These are phyloP conservation scores for Drosophila bunnanda DNA, from an alignment of 2,888 invertebrate species.

Conservation along the genomic window DNA sequence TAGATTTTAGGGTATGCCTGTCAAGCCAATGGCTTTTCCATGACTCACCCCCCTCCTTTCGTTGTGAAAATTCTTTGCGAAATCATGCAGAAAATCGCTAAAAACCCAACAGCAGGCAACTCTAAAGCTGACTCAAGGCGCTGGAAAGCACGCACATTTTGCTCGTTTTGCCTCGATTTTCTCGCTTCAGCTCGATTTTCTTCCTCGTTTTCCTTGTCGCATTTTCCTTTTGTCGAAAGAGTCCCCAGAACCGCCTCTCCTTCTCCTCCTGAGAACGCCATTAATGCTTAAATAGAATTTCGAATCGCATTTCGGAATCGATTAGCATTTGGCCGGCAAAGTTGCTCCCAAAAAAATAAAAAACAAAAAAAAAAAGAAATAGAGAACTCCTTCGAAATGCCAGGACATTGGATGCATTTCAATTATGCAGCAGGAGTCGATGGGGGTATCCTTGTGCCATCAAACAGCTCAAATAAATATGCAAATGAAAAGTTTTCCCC, in stretches of 20 bases:
- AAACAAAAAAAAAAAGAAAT: too few species aligned
- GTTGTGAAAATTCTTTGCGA: slow-evolving; percentile 53
- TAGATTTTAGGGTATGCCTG: slow-evolving; percentile 4
- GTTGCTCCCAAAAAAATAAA: not conserved
- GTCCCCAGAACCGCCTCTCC: not conserved
- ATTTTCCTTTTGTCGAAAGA: slow-evolving; percentile 5
- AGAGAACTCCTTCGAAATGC: not conserved
- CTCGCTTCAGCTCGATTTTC: slow-evolving; percentile 9
- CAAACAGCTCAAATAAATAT: slow-evolving; percentile 4
- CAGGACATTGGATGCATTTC: slow-evolving; percentile 39
- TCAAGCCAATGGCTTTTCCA: slow-evolving; percentile 19
- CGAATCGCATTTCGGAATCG: slow-evolving; percentile 48
- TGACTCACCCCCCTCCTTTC: not conserved
- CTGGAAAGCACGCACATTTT: slow-evolving; percentile 38
- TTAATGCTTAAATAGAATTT: slow-evolving; percentile 69
- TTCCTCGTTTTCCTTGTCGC: not conserved
- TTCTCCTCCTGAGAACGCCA: slow-evolving; percentile 38
- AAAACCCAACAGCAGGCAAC: slow-evolving; percentile 37
- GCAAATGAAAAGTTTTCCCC: slow-evolving; percentile 10
- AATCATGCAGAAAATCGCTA: slow-evolving; percentile 76
- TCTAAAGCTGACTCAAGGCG: slow-evolving; percentile 32
- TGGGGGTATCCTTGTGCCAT: slow-evolving; percentile 1
- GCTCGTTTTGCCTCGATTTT: slow-evolving; percentile 18
- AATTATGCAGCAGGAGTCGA: slow-evolving; percentile 34
- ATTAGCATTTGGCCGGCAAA: slow-evolving; percentile 40